Evolutionary conservation across 2,113 vertebrate genomes (phyloP).

Genomic region (Sander vitreus): DNA sequence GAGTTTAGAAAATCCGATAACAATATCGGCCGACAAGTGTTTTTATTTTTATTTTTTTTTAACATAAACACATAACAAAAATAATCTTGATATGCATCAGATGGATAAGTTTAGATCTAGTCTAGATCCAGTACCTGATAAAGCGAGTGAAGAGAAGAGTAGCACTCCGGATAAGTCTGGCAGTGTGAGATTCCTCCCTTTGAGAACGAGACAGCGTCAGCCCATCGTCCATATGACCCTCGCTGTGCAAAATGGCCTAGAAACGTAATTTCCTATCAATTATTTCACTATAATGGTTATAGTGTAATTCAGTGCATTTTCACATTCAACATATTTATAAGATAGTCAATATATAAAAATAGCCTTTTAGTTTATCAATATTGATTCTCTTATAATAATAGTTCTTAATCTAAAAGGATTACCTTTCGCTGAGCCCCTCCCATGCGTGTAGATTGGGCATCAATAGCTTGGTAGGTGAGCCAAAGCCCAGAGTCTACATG

Average conservation of each 20-base stretch:
- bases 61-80: not conserved
- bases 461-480: constrained; percentile 92
- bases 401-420: constrained; percentile 6
- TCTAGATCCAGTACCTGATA: constrained; percentile 86
- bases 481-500: constrained; percentile 92
- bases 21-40: too few relatives aligned
- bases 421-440: constrained; percentile 90
- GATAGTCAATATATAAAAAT: not conserved
- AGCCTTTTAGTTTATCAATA: constrained; percentile 5
- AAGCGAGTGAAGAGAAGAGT: constrained; percentile 91
- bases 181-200: constrained; percentile 92
- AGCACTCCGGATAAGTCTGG: constrained; percentile 91
- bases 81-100: not conserved
- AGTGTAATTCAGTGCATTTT: not conserved
- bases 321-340: not conserved
- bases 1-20: not conserved
- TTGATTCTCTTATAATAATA: not conserved
- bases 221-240: constrained; percentile 98
- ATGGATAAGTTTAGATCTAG: too few relatives aligned
- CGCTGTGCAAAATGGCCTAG: constrained; percentile 94
- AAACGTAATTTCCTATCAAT: constrained; percentile 19
- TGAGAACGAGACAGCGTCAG: constrained; percentile 93
- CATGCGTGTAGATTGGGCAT: constrained; percentile 88
- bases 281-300: not conserved
- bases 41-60: not conserved